Conservation (phyloP, 1,140 invertebrate genomes). For the Gonatopus flavifemur region DNA sequence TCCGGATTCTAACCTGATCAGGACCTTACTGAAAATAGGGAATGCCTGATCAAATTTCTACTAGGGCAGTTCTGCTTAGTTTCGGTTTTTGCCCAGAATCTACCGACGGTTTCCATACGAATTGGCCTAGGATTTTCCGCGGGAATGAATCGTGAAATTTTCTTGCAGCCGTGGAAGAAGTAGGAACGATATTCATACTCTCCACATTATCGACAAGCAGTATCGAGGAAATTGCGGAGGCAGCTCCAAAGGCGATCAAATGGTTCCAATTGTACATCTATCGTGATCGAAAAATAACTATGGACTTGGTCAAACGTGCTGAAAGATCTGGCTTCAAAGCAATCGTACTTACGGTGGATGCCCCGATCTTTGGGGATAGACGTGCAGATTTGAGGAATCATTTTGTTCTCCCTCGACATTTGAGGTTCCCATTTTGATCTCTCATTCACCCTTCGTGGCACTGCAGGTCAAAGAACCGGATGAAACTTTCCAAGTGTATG, state of each 20-base stretch:
- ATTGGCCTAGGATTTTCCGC: too few relatives aligned
- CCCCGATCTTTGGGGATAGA: constrained; percentile 81
- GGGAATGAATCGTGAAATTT: neutral
- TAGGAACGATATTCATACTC: constrained; percentile 77
- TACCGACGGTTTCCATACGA: too few relatives aligned
- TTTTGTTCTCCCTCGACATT: constrained; percentile 78
- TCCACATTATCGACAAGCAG: constrained; percentile 87
- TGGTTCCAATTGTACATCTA: constrained; percentile 95
- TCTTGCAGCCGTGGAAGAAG: constrained; percentile 70
- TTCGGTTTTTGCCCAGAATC: too few relatives aligned
- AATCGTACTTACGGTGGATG: constrained; percentile 88
- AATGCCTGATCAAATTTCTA: too few relatives aligned
- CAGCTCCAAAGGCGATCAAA: constrained; percentile 73
- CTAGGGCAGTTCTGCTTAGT: too few relatives aligned
- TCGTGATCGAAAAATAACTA: constrained; percentile 75
- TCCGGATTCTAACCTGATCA: neutral
- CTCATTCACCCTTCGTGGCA: too few relatives aligned
- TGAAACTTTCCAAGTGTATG: too few relatives aligned
- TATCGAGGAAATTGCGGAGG: constrained; percentile 82
- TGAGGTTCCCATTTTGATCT: constrained; percentile 61
- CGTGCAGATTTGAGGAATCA: constrained; percentile 81
- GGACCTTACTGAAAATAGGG: too few relatives aligned
- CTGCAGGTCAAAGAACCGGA: too few relatives aligned
- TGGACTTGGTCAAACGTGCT: constrained; percentile 73
- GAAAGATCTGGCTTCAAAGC: constrained; percentile 86